These are phyloP conservation scores for Lomographa bimaculata DNA, from an alignment of 2,888 invertebrate genomes.

Conservation along the genomic window DNA sequence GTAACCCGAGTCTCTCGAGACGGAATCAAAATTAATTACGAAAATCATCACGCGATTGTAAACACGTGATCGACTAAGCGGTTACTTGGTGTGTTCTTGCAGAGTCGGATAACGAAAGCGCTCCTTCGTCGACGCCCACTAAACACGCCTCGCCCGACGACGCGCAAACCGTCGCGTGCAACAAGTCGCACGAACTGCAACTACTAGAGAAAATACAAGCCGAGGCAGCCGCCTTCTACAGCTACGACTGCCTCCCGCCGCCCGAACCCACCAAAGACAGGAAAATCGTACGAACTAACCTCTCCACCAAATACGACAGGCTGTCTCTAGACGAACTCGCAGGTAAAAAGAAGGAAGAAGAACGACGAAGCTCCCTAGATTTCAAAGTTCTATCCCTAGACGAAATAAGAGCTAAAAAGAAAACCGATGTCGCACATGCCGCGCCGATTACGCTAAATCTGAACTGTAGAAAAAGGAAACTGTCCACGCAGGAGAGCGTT, in stretches of 20 bases:
- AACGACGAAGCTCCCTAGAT: constrained; percentile 55
- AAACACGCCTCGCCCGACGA: constrained; percentile 55
- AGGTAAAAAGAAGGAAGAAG: constrained; percentile 50
- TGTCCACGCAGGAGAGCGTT: constrained; percentile 69
- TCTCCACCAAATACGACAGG: constrained; percentile 69
- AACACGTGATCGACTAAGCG: constrained; percentile 53
- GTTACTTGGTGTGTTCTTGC: constrained; percentile 86
- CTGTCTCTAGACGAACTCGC: constrained; percentile 79
- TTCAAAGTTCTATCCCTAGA: constrained; percentile 78
- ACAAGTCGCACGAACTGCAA: constrained; percentile 88
- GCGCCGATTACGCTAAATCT: constrained; percentile 65
- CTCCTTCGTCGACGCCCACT: constrained; percentile 84
- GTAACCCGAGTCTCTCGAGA: constrained; percentile 43
- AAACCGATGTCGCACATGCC: constrained; percentile 42
- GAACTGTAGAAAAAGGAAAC: constrained; percentile 58
- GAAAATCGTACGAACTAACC: constrained; percentile 54
- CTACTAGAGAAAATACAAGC: constrained; percentile 88
- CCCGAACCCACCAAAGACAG: constrained; percentile 47
- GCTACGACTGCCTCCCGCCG: constrained; percentile 76
- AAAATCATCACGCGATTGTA: constrained; percentile 62
- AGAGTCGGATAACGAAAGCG: constrained; percentile 91
- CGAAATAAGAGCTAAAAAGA: constrained; percentile 76
- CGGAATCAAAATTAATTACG: constrained; percentile 80
- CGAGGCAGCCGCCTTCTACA: constrained; percentile 88
- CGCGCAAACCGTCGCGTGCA: constrained; percentile 54